phyloP scores from a whole-genome alignment of 2,797 vertebrate species.

The Pterois miles region DNA sequence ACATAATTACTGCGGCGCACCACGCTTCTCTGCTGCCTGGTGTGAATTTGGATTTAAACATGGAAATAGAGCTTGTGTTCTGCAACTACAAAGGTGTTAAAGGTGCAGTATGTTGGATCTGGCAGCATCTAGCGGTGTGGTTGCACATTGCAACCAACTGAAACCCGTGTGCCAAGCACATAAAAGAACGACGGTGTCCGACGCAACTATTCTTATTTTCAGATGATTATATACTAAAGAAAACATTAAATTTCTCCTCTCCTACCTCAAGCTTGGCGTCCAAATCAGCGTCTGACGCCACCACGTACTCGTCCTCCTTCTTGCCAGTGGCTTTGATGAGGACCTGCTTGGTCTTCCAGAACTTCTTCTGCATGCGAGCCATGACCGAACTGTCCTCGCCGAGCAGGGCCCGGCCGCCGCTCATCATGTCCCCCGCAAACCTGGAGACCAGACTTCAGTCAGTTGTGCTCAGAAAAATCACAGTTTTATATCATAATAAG shows the following conservation, averaged over 20 bases:
- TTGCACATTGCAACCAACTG: too few relatives aligned
- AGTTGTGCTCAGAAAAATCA: not conserved
- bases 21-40: too few relatives aligned
- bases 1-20: too few relatives aligned
- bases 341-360: conserved; percentile 90
- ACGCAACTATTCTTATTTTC: too few relatives aligned
- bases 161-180: too few relatives aligned
- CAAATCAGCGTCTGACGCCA: conserved; percentile 88
- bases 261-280: conserved; percentile 87
- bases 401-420: conserved; percentile 70
- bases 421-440: conserved; percentile 82
- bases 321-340: conserved; percentile 91
- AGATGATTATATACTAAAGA: too few relatives aligned
- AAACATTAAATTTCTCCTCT: not conserved
- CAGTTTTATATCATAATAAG: not conserved
- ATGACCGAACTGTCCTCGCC: conserved; percentile 85
- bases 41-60: not conserved
- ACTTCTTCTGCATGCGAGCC: conserved; percentile 90
- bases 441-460: conserved; percentile 47
- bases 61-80: not conserved
- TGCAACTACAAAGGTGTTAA: not conserved
- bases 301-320: conserved; percentile 88
- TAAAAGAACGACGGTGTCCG: too few relatives aligned
- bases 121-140: too few relatives aligned
- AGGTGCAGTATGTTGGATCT: too few relatives aligned